Evolutionary conservation across 2,888 invertebrate species (phyloP), one percentile per base, ranked within the genome.

Genomic region (Drosophila gaucha): DNA sequence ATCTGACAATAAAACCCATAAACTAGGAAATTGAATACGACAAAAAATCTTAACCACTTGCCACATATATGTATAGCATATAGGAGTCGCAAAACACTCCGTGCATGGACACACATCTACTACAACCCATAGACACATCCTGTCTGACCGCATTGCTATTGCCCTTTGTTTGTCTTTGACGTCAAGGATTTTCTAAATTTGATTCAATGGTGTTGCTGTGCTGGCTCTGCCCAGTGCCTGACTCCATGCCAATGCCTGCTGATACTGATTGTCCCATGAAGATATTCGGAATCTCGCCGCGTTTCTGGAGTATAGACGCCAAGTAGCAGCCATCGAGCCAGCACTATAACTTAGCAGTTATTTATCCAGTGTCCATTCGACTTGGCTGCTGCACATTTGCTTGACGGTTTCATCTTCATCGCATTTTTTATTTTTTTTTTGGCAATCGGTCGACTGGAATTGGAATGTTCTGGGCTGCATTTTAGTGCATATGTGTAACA

Each of bases 41-140:
- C 74, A 83, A 88, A 87, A 89, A 88, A 88, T 88, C 83, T 85
- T 75, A 89, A 87, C 85, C 82, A 78, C 80, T 80, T 71, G 66
- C 80, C 69, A 80, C 79, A 79, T 69, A 62, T 44, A 71, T 46
- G 5, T 16, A 22, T 20, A 20, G 20, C 60, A 6, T 2, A 36
- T 39, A 14, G 16, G 69, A 46, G 28, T 52, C 9, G 30, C n/a
- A 39, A 56, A 59, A 55, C 49, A 58, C 46, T 38, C 46, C 41
- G 33, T 28, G 36, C 24, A 49, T 20, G 49, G 55, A 60, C 80
- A 74, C 56, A 60, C 80, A 74, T 84, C 74, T 72, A 75, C 79
- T 69, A 52, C 66, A 47, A 31, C 35, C 68, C 54, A 64, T 18
- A 41, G 49, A 41, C 47, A 46, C 47, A 47, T 49, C 52, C 35